Evolutionary conservation across 2,113 vertebrate species (phyloP).

Genomic region (Actenoides lindsayi): DNA sequence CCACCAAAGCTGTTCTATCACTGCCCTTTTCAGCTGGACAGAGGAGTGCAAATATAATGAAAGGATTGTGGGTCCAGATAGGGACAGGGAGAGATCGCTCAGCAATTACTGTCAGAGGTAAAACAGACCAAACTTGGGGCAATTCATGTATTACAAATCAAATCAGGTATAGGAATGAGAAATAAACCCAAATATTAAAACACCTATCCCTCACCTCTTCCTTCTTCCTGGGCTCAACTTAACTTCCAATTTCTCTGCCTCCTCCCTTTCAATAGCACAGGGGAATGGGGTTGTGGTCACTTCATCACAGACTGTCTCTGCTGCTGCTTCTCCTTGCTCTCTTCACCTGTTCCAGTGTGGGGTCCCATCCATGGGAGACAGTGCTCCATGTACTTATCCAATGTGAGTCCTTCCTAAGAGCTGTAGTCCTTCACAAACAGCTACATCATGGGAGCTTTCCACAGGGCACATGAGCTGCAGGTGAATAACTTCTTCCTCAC

Average conservation of each 20-base stretch:
- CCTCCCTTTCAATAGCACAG: fast-evolving
- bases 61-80: not conserved
- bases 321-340: not conserved
- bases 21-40: not conserved
- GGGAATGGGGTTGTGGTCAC: fast-evolving
- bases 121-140: not conserved
- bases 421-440: not conserved
- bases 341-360: fast-evolving
- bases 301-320: not conserved
- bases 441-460: not conserved
- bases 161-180: not conserved
- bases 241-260: not conserved
- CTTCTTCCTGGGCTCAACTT: not conserved
- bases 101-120: not conserved
- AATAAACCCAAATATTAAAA: not conserved
- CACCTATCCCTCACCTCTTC: fast-evolving
- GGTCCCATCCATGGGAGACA: not conserved
- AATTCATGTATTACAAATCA: not conserved
- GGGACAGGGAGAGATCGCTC: not conserved
- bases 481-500: too few species aligned
- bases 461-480: fast-evolving
- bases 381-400: not conserved
- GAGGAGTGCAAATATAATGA: not conserved
- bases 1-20: not conserved
- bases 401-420: fast-evolving